Conservation (phyloP, 2,113 vertebrate genomes). For the Gavia stellata region DNA sequence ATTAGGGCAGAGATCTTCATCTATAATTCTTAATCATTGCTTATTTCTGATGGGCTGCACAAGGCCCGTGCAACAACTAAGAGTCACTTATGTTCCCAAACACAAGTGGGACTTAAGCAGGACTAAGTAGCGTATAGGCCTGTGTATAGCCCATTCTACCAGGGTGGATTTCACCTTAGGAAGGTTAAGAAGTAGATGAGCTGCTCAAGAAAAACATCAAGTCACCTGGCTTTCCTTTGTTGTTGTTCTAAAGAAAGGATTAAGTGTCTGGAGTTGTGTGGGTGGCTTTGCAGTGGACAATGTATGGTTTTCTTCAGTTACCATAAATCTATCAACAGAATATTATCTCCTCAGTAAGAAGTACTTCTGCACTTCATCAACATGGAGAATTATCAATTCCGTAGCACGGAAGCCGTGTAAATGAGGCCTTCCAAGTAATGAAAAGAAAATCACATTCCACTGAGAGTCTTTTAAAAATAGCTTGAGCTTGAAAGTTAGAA, state of each 20-base stretch:
- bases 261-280: neutral
- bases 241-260: neutral
- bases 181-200: neutral
- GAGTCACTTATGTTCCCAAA: neutral
- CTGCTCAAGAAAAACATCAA: neutral
- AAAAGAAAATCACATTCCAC: neutral
- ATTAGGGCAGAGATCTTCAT: neutral
- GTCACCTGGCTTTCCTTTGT: neutral
- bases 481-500: neutral
- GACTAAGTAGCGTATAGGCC: fast-evolving
- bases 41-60: neutral
- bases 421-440: neutral
- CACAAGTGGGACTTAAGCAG: neutral
- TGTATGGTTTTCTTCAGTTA: neutral
- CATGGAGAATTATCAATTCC: neutral
- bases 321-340: neutral
- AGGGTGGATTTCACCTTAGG: neutral
- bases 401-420: neutral
- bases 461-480: neutral
- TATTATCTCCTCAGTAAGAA: neutral
- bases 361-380: neutral
- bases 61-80: neutral
- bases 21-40: neutral
- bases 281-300: neutral
- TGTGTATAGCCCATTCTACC: neutral